Conservation (phyloP, 2,113 vertebrate species). For the Origma solitaria region DNA sequence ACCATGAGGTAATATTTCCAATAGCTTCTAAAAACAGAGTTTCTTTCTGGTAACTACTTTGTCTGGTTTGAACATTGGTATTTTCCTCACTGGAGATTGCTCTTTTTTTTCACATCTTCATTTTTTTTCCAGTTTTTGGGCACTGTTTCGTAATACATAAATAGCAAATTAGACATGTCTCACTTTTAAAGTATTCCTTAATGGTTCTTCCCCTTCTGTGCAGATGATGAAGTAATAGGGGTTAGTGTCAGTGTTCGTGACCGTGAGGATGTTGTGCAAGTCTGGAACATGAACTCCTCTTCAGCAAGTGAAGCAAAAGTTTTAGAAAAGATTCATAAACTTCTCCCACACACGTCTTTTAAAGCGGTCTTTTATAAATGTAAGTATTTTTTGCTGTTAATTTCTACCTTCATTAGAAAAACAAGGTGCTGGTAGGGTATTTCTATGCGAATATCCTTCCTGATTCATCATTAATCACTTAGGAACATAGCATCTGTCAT, state of each 20-base stretch:
- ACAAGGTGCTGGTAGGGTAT: neutral
- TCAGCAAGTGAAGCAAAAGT: conserved; percentile 85
- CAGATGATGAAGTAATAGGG: conserved; percentile 94
- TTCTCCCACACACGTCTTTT: conserved; percentile 87
- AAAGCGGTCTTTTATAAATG: conserved; percentile 97
- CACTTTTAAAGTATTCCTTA: neutral
- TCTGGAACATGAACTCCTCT: conserved; percentile 94
- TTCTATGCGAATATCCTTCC: neutral
- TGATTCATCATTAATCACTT: neutral
- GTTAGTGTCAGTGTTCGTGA: conserved; percentile 92
- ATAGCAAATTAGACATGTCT: neutral
- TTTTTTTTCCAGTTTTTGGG: neutral
- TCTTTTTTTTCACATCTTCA: neutral
- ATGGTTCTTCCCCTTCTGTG: neutral
- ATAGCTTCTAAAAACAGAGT: neutral
- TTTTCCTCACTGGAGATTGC: neutral
- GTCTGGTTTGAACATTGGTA: neutral
- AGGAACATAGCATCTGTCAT: neutral
- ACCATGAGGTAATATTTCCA: conserved; percentile 9
- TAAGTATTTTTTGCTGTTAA: conserved; percentile 73
- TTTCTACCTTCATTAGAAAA: neutral
- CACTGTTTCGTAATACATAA: neutral
- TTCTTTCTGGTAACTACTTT: conserved; percentile 24
- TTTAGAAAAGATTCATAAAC: conserved; percentile 87
- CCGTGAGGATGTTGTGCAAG: conserved; percentile 90